Percentiles rank a stretch among this genome's conserved stretches.
These are phyloP conservation scores for Pterostichus niger DNA, from an alignment of 2,888 invertebrate genomes.

Conservation along the genomic window DNA sequence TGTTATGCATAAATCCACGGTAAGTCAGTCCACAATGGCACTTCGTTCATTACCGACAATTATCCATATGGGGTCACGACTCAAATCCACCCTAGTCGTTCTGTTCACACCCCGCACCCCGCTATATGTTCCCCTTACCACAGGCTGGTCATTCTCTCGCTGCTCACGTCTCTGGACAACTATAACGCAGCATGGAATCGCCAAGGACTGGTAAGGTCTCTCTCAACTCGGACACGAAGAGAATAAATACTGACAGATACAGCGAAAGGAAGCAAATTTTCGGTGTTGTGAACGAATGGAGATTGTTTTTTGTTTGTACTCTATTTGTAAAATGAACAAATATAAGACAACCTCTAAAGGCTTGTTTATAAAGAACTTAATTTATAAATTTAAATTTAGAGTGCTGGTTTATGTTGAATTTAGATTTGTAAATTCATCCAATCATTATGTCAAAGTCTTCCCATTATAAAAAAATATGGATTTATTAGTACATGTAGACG, in stretches of 20 bases:
- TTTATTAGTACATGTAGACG: no score
- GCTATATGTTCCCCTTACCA: constrained; percentile 8
- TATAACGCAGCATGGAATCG: not conserved
- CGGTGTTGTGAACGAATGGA: not conserved
- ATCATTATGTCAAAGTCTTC: no score
- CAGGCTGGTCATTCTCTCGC: constrained; percentile 13
- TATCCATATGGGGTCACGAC: constrained; percentile 43
- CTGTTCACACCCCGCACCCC: constrained; percentile 9
- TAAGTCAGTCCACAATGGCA: constrained; percentile 17
- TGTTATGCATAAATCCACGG: no score
- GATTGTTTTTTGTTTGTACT: no score
- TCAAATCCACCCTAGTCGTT: constrained; percentile 28
- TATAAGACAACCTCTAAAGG: no score
- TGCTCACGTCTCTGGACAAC: constrained; percentile 2
- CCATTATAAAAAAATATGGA: no score
- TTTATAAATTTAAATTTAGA: no score
- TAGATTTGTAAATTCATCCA: no score
- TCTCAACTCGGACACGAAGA: not conserved
- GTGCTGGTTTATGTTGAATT: no score
- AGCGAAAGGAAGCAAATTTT: not conserved
- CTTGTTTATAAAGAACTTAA: no score
- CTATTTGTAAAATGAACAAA: no score
- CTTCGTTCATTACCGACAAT: constrained; percentile 44
- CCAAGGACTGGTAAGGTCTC: not conserved
- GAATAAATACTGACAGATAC: not conserved